Evolutionary conservation across 2,113 vertebrate species (phyloP).

Genomic region (Regulus satrapa): DNA sequence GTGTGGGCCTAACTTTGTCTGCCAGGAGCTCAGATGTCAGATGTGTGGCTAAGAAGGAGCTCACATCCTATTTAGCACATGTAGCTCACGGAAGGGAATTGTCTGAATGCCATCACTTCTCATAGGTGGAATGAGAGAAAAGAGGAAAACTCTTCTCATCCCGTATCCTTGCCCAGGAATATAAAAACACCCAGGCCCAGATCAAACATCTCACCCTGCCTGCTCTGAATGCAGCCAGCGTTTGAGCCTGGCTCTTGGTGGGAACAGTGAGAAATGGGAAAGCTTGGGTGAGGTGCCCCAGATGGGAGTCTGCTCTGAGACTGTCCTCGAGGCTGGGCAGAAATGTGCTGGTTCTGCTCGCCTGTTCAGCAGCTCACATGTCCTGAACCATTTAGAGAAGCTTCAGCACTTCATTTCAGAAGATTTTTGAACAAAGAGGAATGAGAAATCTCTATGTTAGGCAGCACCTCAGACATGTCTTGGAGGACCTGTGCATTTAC

Average conservation of each 20-base stretch:
- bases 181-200: neutral
- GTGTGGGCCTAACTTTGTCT: neutral
- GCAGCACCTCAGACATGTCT: neutral
- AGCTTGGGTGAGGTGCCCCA: neutral
- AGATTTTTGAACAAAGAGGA: neutral
- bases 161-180: accelerated
- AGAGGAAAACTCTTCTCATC: neutral
- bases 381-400: neutral
- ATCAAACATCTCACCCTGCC: neutral
- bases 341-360: neutral
- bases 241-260: neutral
- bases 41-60: neutral
- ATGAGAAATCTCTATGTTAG: neutral
- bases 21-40: neutral
- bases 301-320: neutral
- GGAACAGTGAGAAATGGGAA: neutral
- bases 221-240: neutral
- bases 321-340: accelerated
- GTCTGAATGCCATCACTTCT: neutral
- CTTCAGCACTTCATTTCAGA: neutral
- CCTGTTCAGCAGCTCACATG: neutral
- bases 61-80: neutral
- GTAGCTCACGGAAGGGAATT: neutral
- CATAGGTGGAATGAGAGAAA: neutral
- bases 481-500: neutral